Evolutionary conservation across 2,888 invertebrate genomes (phyloP).

Genomic region (Zaprionus bogoriensis): DNA sequence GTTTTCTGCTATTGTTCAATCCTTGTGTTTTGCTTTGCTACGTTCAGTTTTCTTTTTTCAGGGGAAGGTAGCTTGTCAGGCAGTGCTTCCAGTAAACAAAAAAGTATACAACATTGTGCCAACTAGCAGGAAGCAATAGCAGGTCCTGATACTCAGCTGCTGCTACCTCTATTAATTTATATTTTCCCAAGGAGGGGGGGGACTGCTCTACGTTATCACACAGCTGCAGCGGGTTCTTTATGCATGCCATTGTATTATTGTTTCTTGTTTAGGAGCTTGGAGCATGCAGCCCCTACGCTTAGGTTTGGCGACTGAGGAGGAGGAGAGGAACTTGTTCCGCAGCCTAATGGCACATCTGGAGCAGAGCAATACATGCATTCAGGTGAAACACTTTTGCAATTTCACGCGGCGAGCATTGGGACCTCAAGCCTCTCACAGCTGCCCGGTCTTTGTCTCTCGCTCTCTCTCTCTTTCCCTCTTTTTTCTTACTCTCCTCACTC

Average conservation of each 20-base stretch:
- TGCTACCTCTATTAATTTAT: neutral
- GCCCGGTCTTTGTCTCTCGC: too few species aligned
- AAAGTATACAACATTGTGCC: too few species aligned
- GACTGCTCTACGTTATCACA: neutral
- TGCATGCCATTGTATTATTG: conserved; percentile 39
- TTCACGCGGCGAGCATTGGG: conserved; percentile 67
- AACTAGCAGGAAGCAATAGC: too few species aligned
- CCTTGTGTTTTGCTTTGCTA: conserved; percentile 9
- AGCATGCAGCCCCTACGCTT: conserved; percentile 40
- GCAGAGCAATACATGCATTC: conserved; percentile 58
- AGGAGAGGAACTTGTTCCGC: too few species aligned
- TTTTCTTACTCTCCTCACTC: too few species aligned
- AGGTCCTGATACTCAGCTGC: too few species aligned
- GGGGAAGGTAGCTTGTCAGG: neutral
- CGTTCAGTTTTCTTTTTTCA: neutral
- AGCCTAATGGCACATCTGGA: too few species aligned
- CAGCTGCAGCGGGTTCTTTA: conserved; percentile 10
- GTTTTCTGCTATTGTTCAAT: conserved; percentile 4
- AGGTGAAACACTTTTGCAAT: conserved; percentile 79
- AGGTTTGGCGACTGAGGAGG: conserved; percentile 8
- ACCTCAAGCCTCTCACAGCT: conserved; percentile 2
- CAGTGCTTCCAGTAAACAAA: neutral
- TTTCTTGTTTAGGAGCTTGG: conserved; percentile 45
- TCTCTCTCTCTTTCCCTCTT: too few species aligned
- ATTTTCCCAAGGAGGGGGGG: too few species aligned